These are phyloP conservation scores for Eupithecia centaureata DNA, from an alignment of 2,888 invertebrate species.

Conservation along the genomic window DNA sequence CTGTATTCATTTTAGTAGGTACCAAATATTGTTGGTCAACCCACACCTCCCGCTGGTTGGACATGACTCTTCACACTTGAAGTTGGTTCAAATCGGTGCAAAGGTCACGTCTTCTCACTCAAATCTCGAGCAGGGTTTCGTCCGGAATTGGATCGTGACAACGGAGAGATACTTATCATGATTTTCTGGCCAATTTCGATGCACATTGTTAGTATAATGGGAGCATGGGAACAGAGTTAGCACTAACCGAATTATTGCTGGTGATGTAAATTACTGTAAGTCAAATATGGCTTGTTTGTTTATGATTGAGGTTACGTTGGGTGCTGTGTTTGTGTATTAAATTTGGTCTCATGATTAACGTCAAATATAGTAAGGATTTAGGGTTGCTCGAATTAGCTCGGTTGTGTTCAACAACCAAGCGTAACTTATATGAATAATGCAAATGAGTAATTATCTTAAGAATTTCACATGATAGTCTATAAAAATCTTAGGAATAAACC, in stretches of 20 bases:
- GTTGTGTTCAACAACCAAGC: background rate
- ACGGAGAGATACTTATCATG: constrained; percentile 81
- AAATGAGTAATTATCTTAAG: too few species aligned
- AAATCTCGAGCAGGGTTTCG: constrained; percentile 77
- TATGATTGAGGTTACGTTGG: constrained; percentile 64
- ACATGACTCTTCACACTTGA: constrained; percentile 80
- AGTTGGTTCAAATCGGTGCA: constrained; percentile 66
- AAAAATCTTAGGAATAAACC: background rate
- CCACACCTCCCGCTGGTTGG: constrained; percentile 76
- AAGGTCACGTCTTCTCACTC: constrained; percentile 82
- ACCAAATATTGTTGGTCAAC: constrained; percentile 55
- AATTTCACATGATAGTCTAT: too few species aligned
- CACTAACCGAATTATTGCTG: constrained; percentile 73
- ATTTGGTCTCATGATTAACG: constrained; percentile 61
- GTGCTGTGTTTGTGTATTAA: constrained; percentile 63
- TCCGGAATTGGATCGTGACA: constrained; percentile 82
- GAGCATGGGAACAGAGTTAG: constrained; percentile 76
- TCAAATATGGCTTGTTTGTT: constrained; percentile 76
- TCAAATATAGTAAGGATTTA: constrained; percentile 39
- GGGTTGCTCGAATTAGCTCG: constrained; percentile 13
- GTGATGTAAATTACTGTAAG: constrained; percentile 68
- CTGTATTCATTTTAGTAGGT: background rate
- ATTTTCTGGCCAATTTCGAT: constrained; percentile 81
- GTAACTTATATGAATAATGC: too few species aligned
- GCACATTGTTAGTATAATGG: constrained; percentile 77